Evolutionary conservation across 2,797 vertebrate genomes (phyloP), one percentile per base, ranked within the genome.

Genomic region (Acestrorhynchus altus): DNA sequence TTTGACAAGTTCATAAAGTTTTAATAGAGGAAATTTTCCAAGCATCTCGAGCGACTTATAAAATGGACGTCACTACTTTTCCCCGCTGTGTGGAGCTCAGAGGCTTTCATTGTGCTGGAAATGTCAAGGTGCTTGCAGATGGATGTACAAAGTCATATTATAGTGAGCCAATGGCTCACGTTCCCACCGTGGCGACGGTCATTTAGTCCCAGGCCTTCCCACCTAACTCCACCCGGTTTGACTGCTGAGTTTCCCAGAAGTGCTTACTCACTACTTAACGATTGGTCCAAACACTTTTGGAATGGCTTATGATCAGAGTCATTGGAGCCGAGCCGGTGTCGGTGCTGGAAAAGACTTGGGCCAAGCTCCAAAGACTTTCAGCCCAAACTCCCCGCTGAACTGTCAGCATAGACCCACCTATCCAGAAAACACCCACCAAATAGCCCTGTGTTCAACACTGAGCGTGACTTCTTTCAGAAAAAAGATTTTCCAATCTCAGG

Each of bases 41-140:
- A 46, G 42, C 10, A 40, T 40, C 76, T 57, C 61, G 9, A 52
- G 76, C 18, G 4, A 47, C 57, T 73, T 44, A 10, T 65, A 59
- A 79, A 72, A 42, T 8, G 31, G 11, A 81, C 54, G 65, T 63
- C 54, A 42, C 28, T 2, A 67, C 16, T 31, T 35, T 28, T 56
- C 10, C 40, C 72, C 24, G 69, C 68, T 13, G 47, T 13, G 56
- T 24, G 47, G 60, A 16, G 56, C 68, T 65, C 60, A 81, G 72
- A 83, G 75, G 67, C 73, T 51, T 39, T 56, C 79, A 74, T 77
- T 81, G 73, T 81, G 68, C 49, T 79, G 76, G 18, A 83, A 83
- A 83, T 78, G 72, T 81, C 76, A 72, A 54, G 35, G 18, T 3
- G 15, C 26, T 24, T 63, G 51, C 56, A 18, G 4, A 2, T 42